Evolutionary conservation across 2,888 invertebrate genomes (phyloP).

Genomic region (Encarsia formosa): DNA sequence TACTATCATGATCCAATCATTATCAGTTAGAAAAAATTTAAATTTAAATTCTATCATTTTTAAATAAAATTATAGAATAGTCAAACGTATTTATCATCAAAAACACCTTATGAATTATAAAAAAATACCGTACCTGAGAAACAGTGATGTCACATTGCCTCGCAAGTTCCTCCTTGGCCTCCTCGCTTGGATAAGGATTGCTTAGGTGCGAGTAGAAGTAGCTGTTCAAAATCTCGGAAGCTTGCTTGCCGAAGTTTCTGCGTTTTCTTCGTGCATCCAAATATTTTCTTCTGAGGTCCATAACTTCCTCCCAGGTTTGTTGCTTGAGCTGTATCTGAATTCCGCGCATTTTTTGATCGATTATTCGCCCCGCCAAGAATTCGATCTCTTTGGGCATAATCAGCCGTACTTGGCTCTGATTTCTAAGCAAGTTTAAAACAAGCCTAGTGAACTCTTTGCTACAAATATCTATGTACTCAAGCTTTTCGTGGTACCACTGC

Average conservation of each 20-base stretch:
- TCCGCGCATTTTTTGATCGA: constrained; percentile 95
- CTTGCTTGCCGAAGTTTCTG: constrained; percentile 99
- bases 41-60: no score
- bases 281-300: constrained; percentile 89
- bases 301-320: constrained; percentile 98
- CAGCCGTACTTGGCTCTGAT: constrained; percentile 94
- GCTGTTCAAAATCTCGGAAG: constrained; percentile 97
- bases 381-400: constrained; percentile 98
- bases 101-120: no score
- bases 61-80: no score
- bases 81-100: no score
- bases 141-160: constrained; percentile 98
- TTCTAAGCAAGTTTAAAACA: constrained; percentile 93
- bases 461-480: constrained; percentile 98
- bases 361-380: constrained; percentile 96
- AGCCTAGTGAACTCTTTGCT: constrained; percentile 99
- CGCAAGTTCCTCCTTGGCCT: constrained; percentile 98
- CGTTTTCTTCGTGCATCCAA: constrained; percentile 80
- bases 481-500: constrained; percentile 97
- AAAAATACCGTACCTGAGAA: constrained; percentile 69
- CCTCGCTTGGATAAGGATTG: constrained; percentile 99
- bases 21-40: no score
- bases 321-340: constrained; percentile 99
- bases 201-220: constrained; percentile 99
- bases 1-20: no score